phyloP scores from a whole-genome alignment of 2,888 invertebrate genomes.

The Spicauda simplicius region DNA sequence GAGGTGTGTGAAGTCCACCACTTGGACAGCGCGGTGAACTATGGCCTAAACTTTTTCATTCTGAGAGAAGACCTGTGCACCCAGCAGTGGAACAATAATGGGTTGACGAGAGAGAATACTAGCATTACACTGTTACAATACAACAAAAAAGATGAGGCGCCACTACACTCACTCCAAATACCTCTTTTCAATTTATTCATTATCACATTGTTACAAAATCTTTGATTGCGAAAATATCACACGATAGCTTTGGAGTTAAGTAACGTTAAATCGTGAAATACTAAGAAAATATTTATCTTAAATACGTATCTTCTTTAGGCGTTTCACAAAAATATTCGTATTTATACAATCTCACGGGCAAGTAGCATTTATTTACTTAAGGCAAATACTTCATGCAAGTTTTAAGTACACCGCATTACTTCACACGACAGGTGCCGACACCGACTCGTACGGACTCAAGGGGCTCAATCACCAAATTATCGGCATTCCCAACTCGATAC shows the following conservation, averaged over 20 bases:
- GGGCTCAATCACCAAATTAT: constrained; percentile 74
- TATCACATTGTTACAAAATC: too few relatives aligned
- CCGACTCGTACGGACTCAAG: constrained; percentile 58
- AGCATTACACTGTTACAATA: too few relatives aligned
- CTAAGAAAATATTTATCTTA: constrained; percentile 12
- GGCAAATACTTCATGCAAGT: constrained; percentile 35
- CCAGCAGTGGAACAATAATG: too few relatives aligned
- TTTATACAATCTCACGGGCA: constrained; percentile 24
- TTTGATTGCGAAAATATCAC: background rate
- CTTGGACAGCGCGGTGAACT: too few relatives aligned
- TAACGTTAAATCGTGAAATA: background rate
- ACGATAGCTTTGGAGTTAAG: background rate
- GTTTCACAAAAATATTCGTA: constrained; percentile 14
- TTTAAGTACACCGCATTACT: constrained; percentile 35
- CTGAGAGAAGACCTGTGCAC: too few relatives aligned
- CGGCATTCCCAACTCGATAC: constrained; percentile 69
- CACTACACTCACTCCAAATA: too few relatives aligned
- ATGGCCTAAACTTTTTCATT: too few relatives aligned
- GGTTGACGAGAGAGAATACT: too few relatives aligned
- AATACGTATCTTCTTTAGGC: background rate
- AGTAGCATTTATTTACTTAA: constrained; percentile 35
- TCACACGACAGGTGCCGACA: constrained; percentile 55
- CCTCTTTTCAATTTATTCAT: too few relatives aligned
- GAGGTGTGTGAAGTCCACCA: too few relatives aligned
- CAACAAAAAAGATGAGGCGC: too few relatives aligned